phyloP scores from a whole-genome alignment of 2,888 invertebrate genomes.

The Drosophila mercatorum region DNA sequence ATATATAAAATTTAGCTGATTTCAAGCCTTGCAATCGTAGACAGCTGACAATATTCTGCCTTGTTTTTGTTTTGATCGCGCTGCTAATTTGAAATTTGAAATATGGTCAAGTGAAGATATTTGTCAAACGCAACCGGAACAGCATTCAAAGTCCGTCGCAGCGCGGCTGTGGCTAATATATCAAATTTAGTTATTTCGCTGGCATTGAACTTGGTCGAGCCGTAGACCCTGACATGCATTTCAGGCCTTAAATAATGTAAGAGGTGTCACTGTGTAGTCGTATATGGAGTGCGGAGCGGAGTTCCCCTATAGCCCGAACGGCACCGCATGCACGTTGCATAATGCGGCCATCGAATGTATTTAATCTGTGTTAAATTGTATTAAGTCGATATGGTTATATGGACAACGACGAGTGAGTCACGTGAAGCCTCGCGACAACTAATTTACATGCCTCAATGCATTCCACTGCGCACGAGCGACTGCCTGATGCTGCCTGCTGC shows the following conservation, averaged over 20 bases:
- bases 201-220: slow-evolving; percentile 66
- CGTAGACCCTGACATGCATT: slow-evolving; percentile 66
- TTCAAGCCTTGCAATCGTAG: not conserved
- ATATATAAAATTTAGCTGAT: too few species aligned
- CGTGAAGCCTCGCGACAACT: slow-evolving; percentile 62
- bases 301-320: slow-evolving; percentile 51
- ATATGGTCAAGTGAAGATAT: not conserved
- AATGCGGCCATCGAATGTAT: slow-evolving; percentile 44
- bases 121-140: slow-evolving; percentile 35
- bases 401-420: slow-evolving; percentile 53
- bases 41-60: not conserved
- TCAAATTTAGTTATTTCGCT: slow-evolving; percentile 22
- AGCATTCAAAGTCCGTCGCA: slow-evolving; percentile 7
- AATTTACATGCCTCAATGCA: slow-evolving; percentile 72
- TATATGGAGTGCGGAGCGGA: not conserved
- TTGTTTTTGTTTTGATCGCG: not conserved
- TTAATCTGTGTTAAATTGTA: slow-evolving; percentile 27
- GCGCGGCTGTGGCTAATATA: slow-evolving; percentile 7
- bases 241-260: slow-evolving; percentile 38
- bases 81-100: slow-evolving; percentile 1
- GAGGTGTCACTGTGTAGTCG: slow-evolving; percentile 14
- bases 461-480: slow-evolving; percentile 57
- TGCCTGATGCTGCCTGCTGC: slow-evolving; percentile 14
- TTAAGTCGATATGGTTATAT: slow-evolving; percentile 24
- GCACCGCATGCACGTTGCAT: slow-evolving; percentile 36